These are phyloP conservation scores for Peromyscus eremicus DNA, from an alignment of 2,797 vertebrate species.

Conservation along the genomic window DNA sequence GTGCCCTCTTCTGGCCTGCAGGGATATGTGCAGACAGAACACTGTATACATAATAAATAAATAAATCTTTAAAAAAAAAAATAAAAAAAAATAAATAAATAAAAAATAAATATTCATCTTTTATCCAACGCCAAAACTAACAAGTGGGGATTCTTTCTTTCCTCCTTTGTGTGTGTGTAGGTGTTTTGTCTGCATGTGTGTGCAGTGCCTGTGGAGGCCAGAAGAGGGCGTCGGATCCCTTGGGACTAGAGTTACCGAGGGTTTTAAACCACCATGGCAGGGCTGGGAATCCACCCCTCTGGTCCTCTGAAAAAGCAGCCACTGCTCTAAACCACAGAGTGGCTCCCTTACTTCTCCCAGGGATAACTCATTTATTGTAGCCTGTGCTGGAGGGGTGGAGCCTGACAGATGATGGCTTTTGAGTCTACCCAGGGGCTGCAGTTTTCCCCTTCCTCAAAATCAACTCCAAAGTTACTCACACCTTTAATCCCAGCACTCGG, in stretches of 20 bases:
- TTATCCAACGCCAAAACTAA: background rate
- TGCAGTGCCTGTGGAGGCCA: background rate
- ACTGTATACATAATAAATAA: no score
- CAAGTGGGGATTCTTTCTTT: background rate
- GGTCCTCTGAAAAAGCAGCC: background rate
- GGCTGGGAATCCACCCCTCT: background rate
- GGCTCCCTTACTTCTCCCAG: background rate
- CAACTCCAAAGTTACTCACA: background rate
- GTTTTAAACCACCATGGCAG: background rate
- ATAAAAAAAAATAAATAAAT: no score
- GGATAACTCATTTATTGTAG: background rate
- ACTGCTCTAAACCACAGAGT: no score
- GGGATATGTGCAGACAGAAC: no score
- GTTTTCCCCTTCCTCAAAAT: background rate
- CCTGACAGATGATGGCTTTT: background rate
- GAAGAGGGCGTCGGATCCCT: background rate
- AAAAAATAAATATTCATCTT: background rate
- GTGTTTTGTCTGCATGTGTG: background rate
- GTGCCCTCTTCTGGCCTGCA: no score
- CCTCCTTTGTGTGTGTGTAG: background rate
- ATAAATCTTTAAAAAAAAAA: no score
- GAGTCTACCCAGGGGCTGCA: background rate
- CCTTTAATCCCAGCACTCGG: no score
- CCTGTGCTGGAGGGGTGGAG: no score
- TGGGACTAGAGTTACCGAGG: background rate